Percentiles rank a stretch among this genome's conserved stretches.
Evolutionary conservation across 23 tunicate genomes (phyloP).

Genomic region (Styela clava): DNA sequence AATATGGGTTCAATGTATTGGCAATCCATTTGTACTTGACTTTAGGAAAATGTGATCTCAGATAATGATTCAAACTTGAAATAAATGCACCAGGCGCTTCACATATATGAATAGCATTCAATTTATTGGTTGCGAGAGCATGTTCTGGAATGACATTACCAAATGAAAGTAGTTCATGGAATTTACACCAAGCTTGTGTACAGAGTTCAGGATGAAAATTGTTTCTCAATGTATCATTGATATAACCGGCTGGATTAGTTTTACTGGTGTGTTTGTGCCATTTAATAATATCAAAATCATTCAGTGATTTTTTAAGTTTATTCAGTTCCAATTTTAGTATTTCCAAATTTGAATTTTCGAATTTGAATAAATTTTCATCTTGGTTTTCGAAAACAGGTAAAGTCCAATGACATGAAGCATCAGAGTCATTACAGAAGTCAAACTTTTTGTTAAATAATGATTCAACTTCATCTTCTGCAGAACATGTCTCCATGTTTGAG

Average conservation of each 20-base stretch:
- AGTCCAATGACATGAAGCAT: neutral
- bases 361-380: neutral
- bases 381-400: neutral
- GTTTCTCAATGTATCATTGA: constrained; percentile 23
- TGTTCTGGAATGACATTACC: constrained; percentile 50
- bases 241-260: constrained; percentile 50
- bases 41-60: constrained; percentile 20
- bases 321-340: constrained; percentile 44
- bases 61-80: constrained; percentile 67
- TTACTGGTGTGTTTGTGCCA: constrained; percentile 83
- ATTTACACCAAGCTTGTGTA: constrained; percentile 99
- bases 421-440: neutral
- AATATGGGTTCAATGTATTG: constrained; percentile 82
- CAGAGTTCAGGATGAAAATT: constrained; percentile 70
- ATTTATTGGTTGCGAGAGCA: neutral
- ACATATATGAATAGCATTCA: constrained; percentile 82
- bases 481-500: neutral
- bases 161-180: constrained; percentile 79
- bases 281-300: constrained; percentile 53
- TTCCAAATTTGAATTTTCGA: neutral
- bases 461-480: neutral
- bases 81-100: constrained; percentile 99
- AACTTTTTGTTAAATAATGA: neutral
- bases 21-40: constrained; percentile 74
- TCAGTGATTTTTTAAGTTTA: constrained; percentile 57